Evolutionary conservation across 2,888 invertebrate species (phyloP).

Genomic region (Leucozona laternaria): DNA sequence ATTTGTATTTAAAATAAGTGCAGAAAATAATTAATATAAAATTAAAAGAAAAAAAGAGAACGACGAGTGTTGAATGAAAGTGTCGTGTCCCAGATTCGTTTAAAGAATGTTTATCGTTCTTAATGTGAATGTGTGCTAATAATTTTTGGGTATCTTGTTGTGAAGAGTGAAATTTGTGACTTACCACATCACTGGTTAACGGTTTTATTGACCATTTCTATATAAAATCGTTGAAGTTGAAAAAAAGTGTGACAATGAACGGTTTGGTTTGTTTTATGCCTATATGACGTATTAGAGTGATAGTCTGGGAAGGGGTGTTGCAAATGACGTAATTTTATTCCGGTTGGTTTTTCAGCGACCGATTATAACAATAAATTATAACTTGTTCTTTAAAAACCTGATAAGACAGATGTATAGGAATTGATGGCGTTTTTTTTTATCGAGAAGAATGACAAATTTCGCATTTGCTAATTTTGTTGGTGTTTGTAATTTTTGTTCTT

Average conservation of each 20-base stretch:
- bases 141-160: conserved; percentile 47
- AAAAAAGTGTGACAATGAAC: conserved; percentile 54
- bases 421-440: no score
- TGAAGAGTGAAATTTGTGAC: conserved; percentile 38
- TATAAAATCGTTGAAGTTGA: not conserved
- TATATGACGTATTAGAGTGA: conserved; percentile 40
- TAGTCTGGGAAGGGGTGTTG: not conserved
- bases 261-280: conserved; percentile 25
- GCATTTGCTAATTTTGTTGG: no score
- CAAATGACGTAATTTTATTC: not conserved
- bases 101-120: conserved; percentile 42
- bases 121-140: conserved; percentile 35
- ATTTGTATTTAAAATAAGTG: conserved; percentile 40
- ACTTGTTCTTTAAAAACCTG: no score
- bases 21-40: conserved; percentile 34
- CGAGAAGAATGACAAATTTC: no score
- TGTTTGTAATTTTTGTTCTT: no score
- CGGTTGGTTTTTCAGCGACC: not conserved
- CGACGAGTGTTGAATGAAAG: conserved; percentile 60
- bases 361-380: no score
- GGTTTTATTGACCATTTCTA: conserved; percentile 32
- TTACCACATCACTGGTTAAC: conserved; percentile 58
- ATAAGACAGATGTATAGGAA: not conserved
- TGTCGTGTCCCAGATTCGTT: conserved; percentile 62
- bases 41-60: conserved; percentile 33